Conservation (phyloP, 2,888 invertebrate species). For the Amblyjoppa proteus region DNA sequence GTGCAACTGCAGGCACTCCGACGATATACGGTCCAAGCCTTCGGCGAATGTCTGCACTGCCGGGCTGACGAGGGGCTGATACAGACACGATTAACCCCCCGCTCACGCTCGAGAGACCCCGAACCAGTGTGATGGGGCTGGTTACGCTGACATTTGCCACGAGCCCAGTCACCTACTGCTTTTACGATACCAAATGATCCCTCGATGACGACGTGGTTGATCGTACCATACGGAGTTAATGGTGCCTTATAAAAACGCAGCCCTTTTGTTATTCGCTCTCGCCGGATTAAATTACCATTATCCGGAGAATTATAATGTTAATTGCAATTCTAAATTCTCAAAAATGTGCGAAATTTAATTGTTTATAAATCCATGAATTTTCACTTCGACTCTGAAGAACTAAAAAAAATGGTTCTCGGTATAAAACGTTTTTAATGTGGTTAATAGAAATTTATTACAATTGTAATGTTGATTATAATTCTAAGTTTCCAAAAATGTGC, state of each 20-base stretch:
- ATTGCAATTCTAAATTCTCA: not conserved
- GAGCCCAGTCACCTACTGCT: slow-evolving; percentile 45
- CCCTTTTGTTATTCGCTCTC: slow-evolving; percentile 3
- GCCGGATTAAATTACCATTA: slow-evolving; percentile 18
- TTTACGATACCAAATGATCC: slow-evolving; percentile 74
- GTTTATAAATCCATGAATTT: not conserved
- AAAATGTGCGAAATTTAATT: not conserved
- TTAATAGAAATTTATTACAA: too few relatives aligned
- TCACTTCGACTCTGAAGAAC: not conserved
- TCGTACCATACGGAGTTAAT: slow-evolving; percentile 74
- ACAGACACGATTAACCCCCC: slow-evolving; percentile 43
- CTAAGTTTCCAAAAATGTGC: not conserved
- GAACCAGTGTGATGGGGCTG: slow-evolving; percentile 1
- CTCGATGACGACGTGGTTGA: slow-evolving; percentile 74
- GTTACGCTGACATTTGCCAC: slow-evolving; percentile 58
- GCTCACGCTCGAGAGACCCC: slow-evolving; percentile 15
- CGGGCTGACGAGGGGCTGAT: slow-evolving; percentile 41
- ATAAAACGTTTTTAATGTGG: too few relatives aligned
- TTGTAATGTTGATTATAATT: too few relatives aligned
- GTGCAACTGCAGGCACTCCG: slow-evolving; percentile 35
- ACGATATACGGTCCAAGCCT: slow-evolving; percentile 16
- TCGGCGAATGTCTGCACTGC: slow-evolving; percentile 9
- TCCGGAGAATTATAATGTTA: slow-evolving; percentile 1
- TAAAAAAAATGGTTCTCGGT: too few relatives aligned
- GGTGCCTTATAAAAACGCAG: slow-evolving; percentile 47